Percentiles rank a stretch among this genome's conserved stretches.
phyloP scores from a whole-genome alignment of 2,113 vertebrate genomes.

The Triplophysa tibetana region DNA sequence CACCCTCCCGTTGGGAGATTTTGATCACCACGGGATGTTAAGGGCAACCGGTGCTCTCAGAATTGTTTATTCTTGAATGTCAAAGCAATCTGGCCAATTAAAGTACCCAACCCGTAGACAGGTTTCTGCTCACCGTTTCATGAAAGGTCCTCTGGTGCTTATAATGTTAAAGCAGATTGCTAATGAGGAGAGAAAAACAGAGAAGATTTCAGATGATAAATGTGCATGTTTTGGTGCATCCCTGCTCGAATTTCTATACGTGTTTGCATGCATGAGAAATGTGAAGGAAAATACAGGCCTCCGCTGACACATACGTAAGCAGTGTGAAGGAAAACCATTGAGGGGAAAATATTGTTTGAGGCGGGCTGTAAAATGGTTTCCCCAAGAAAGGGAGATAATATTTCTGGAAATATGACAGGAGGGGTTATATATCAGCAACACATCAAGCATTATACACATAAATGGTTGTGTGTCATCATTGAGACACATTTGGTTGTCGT shows the following conservation, averaged over 20 bases:
- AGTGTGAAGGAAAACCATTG: slow-evolving; percentile 37
- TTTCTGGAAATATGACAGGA: slow-evolving; percentile 54
- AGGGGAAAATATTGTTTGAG: slow-evolving; percentile 20
- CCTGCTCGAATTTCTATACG: slow-evolving; percentile 30
- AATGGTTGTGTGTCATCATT: slow-evolving; percentile 52
- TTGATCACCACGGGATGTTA: slow-evolving; percentile 1
- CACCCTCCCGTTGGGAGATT: slow-evolving; percentile 25
- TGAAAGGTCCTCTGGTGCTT: slow-evolving; percentile 18
- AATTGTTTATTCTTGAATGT: slow-evolving; percentile 59
- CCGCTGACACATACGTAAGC: slow-evolving; percentile 24
- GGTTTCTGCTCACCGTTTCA: slow-evolving; percentile 39
- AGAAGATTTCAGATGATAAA: slow-evolving; percentile 54
- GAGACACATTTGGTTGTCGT: slow-evolving; percentile 21
- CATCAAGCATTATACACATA: slow-evolving; percentile 45
- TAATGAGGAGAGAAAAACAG: slow-evolving; percentile 57
- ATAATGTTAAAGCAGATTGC: slow-evolving; percentile 26
- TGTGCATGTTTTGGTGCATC: slow-evolving; percentile 53
- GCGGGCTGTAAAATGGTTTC: slow-evolving; percentile 27
- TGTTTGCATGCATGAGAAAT: background rate
- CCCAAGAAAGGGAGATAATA: slow-evolving; percentile 47
- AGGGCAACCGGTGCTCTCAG: slow-evolving; percentile 26
- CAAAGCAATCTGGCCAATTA: slow-evolving; percentile 52
- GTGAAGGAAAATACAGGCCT: slow-evolving; percentile 4
- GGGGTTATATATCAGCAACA: slow-evolving; percentile 49
- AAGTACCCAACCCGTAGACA: slow-evolving; percentile 48